Evolutionary conservation across 2,888 invertebrate genomes (phyloP).

Genomic region (Allolobophora icterica): DNA sequence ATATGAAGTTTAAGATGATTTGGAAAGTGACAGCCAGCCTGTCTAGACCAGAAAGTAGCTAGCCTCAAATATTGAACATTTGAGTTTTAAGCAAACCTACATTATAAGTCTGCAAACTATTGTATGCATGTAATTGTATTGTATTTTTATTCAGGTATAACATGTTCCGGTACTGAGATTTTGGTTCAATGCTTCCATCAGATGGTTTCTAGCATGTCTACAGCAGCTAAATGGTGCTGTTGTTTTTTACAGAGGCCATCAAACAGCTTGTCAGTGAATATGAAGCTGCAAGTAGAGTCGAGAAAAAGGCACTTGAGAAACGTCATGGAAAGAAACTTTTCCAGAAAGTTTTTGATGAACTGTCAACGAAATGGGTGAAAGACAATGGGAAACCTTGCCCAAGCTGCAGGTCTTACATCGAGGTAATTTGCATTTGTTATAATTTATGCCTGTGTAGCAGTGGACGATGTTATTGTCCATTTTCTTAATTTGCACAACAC

Average conservation of each 20-base stretch:
- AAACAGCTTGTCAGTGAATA: background rate
- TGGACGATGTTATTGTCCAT: background rate
- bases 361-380: background rate
- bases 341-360: background rate
- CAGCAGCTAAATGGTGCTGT: background rate
- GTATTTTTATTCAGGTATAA: too few relatives aligned
- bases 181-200: too few relatives aligned
- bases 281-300: background rate
- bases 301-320: background rate
- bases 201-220: background rate
- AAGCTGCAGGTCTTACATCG: background rate
- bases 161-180: too few relatives aligned
- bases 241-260: constrained; percentile 3
- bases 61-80: background rate
- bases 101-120: background rate
- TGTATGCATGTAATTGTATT: background rate
- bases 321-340: background rate
- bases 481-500: background rate
- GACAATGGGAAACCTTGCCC: background rate
- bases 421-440: background rate
- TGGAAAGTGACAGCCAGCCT: background rate
- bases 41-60: background rate
- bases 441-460: background rate
- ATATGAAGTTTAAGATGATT: background rate
- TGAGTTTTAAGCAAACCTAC: background rate